Evolutionary conservation across 2,797 vertebrate genomes (phyloP).

Genomic region (Macrochelys suwanniensis): DNA sequence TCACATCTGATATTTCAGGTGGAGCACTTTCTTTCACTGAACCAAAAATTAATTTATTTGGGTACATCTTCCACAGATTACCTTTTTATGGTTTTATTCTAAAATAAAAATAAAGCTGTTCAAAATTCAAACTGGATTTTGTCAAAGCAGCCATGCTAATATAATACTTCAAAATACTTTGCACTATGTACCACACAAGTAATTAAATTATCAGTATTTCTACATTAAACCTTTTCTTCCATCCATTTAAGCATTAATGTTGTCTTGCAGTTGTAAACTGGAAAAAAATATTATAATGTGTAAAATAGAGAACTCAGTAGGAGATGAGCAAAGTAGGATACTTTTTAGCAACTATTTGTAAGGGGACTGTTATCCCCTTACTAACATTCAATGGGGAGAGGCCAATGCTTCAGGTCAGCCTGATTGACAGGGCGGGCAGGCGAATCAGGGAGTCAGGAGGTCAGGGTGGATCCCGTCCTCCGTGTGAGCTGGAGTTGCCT

Average conservation of each 20-base stretch:
- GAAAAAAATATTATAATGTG: neutral
- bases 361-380: too few species aligned
- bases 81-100: neutral
- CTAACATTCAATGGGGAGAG: too few species aligned
- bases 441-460: too few species aligned
- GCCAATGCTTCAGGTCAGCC: too few species aligned
- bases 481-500: too few species aligned
- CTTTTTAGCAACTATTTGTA: neutral
- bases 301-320: neutral
- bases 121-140: neutral
- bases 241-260: conserved; percentile 35
- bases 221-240: neutral
- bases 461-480: too few species aligned
- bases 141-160: conserved; percentile 37
- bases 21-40: neutral
- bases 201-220: conserved; percentile 48
- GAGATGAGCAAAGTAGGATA: neutral
- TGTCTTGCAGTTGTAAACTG: neutral
- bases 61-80: neutral
- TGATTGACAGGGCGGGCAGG: too few species aligned
- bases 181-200: conserved; percentile 24
- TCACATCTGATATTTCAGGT: accelerated
- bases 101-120: conserved; percentile 8
- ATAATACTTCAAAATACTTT: conserved; percentile 38
- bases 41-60: neutral